Conservation (phyloP, 2,797 vertebrate genomes). For the Ptychadena robeensis region DNA sequence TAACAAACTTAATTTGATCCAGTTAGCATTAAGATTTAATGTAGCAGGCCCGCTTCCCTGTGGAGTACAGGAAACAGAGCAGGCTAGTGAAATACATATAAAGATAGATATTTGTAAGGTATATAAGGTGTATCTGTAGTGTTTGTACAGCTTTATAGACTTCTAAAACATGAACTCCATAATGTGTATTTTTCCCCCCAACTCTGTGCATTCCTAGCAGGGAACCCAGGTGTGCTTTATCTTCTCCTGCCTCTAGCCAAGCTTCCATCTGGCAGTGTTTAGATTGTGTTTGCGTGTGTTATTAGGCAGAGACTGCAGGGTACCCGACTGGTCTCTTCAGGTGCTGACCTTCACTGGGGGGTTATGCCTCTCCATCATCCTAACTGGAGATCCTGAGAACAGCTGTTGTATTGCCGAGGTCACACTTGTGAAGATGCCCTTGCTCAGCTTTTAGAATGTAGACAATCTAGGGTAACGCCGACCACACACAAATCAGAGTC, state of each 20-base stretch:
- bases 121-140: too few species aligned
- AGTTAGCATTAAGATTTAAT: too few species aligned
- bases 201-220: slow-evolving; percentile 19
- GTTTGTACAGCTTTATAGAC: slow-evolving; percentile 33
- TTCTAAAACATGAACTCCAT: slow-evolving; percentile 20
- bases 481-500: background rate
- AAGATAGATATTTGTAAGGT: too few species aligned
- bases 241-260: slow-evolving; percentile 66
- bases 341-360: slow-evolving; percentile 69
- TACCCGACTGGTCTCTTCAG: slow-evolving; percentile 67
- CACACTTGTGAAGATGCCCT: slow-evolving; percentile 41
- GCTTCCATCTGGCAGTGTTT: slow-evolving; percentile 70
- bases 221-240: slow-evolving; percentile 51
- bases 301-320: slow-evolving; percentile 62
- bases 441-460: background rate
- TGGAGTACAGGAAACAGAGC: too few species aligned
- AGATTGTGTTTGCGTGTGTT: slow-evolving; percentile 43
- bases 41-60: too few species aligned
- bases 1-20: too few species aligned
- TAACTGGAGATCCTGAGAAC: slow-evolving; percentile 65
- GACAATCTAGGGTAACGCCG: background rate
- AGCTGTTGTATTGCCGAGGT: slow-evolving; percentile 69
- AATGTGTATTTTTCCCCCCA: slow-evolving; percentile 18
- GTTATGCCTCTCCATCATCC: slow-evolving; percentile 68
- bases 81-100: too few species aligned